A percentile compares a stretch with the other conserved stretches of the same genome.
Evolutionary conservation across 2,888 invertebrate genomes (phyloP).

Genomic region (Diaprepes abbreviatus): DNA sequence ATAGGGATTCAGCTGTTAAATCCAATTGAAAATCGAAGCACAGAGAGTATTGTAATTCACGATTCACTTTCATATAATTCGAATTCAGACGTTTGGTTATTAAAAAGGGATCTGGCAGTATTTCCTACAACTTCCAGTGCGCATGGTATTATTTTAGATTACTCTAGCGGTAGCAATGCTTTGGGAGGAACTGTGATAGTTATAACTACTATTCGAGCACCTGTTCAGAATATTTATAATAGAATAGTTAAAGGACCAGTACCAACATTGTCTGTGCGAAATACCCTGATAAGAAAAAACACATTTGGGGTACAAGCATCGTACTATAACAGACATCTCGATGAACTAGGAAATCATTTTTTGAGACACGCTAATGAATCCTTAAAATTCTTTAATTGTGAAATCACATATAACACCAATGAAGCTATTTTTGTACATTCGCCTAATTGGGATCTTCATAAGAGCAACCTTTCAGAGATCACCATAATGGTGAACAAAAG

Average conservation of each 20-base stretch:
- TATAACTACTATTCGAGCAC: conserved; percentile 80
- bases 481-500: conserved; percentile 90
- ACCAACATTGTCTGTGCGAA: conserved; percentile 80
- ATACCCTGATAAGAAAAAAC: conserved; percentile 85
- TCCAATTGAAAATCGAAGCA: conserved; percentile 89
- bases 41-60: conserved; percentile 85
- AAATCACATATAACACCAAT: conserved; percentile 83
- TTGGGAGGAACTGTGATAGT: conserved; percentile 87
- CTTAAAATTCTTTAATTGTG: conserved; percentile 83
- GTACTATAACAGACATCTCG: conserved; percentile 90
- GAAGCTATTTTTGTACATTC: conserved; percentile 88
- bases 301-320: conserved; percentile 84
- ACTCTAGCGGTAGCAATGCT: conserved; percentile 83
- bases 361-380: conserved; percentile 90
- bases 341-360: conserved; percentile 88
- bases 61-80: conserved; percentile 80
- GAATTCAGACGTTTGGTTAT: conserved; percentile 80
- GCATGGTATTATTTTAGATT: conserved; percentile 84
- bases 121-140: conserved; percentile 92
- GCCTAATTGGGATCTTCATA: conserved; percentile 88
- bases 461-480: conserved; percentile 91
- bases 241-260: conserved; percentile 84
- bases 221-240: conserved; percentile 80
- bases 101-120: conserved; percentile 86
- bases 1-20: conserved; percentile 92